These are phyloP conservation scores for Polyommatus iphigenia DNA, from an alignment of 2,888 invertebrate species.

Conservation along the genomic window DNA sequence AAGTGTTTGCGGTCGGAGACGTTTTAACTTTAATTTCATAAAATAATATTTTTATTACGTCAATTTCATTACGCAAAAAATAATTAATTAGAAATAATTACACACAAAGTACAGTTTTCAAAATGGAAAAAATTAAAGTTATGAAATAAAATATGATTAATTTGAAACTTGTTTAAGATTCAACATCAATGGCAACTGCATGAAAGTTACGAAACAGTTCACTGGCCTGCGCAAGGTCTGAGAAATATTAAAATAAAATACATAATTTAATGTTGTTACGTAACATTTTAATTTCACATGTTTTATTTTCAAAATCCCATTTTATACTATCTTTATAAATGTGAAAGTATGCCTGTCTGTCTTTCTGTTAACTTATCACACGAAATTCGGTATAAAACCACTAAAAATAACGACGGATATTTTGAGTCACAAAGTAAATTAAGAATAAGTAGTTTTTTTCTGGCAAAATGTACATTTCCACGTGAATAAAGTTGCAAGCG, in stretches of 20 bases:
- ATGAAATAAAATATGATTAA: conserved; percentile 5
- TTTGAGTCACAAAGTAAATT: no score
- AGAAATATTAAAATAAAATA: not conserved
- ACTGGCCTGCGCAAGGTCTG: not conserved
- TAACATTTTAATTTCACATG: not conserved
- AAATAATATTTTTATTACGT: not conserved
- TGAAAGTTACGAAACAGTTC: not conserved
- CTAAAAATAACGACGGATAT: no score
- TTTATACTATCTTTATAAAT: not conserved
- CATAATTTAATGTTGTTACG: not conserved
- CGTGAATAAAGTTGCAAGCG: no score
- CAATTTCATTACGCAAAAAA: not conserved
- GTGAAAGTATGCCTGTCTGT: no score
- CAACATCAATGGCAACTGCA: not conserved
- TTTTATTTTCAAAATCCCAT: not conserved
- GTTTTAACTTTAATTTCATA: not conserved
- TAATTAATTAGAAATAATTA: not conserved
- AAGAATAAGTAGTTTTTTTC: no score
- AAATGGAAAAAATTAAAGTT: not conserved
- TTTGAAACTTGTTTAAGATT: conserved; percentile 1
- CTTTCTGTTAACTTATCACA: no score
- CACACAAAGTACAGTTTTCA: not conserved
- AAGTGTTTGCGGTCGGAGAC: not conserved
- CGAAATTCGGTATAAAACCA: no score
- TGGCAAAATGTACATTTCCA: no score